Evolutionary conservation across 2,797 vertebrate genomes (phyloP).

Genomic region (Hippocampus kuda): DNA sequence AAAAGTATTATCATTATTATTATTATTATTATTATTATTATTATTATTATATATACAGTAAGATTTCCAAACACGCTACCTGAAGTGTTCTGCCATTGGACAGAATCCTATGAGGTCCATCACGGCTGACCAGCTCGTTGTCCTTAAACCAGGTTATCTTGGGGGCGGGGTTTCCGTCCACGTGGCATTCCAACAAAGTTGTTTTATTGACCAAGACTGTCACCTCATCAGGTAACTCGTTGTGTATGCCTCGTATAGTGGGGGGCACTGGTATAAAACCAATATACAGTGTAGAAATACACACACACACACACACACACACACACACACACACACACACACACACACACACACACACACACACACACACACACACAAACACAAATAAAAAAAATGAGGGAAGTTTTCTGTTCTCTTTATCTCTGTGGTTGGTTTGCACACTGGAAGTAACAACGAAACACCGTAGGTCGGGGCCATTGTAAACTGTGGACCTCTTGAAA

Average conservation of each 20-base stretch:
- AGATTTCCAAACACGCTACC: slow-evolving; percentile 58
- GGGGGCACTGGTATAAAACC: slow-evolving; percentile 74
- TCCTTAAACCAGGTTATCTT: slow-evolving; percentile 85
- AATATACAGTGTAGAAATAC: not conserved
- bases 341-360: too few species aligned
- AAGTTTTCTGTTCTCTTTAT: too few species aligned
- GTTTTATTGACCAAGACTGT: slow-evolving; percentile 74
- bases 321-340: too few species aligned
- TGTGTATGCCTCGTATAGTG: slow-evolving; percentile 65
- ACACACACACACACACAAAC: too few species aligned
- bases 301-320: slow-evolving; percentile 63
- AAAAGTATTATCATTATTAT: too few species aligned
- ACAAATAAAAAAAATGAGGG: too few species aligned
- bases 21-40: too few species aligned
- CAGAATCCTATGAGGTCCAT: slow-evolving; percentile 58
- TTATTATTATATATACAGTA: not conserved
- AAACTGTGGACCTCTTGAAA: too few species aligned
- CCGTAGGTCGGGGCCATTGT: too few species aligned
- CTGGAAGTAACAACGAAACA: too few species aligned
- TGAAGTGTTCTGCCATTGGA: slow-evolving; percentile 77
- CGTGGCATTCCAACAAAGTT: slow-evolving; percentile 71
- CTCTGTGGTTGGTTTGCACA: too few species aligned
- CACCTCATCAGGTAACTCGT: slow-evolving; percentile 76
- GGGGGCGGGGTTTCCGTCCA: slow-evolving; percentile 77
- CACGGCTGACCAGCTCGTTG: slow-evolving; percentile 62